These are phyloP conservation scores for Sitta carolinensis DNA, from an alignment of 2,797 vertebrate species.

Conservation along the genomic window DNA sequence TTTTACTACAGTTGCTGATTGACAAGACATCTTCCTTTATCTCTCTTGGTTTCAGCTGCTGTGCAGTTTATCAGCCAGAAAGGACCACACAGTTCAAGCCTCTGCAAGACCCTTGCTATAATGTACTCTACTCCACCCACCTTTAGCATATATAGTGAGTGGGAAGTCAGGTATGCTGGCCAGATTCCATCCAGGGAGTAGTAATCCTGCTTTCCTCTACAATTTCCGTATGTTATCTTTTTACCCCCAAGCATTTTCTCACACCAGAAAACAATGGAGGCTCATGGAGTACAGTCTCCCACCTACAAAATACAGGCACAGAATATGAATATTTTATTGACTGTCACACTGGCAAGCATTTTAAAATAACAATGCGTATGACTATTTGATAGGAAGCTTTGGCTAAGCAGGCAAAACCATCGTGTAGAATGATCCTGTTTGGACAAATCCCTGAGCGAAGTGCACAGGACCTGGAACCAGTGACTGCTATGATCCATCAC, in stretches of 20 bases:
- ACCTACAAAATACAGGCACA: not conserved
- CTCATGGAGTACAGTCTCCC: not conserved
- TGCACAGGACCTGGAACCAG: not conserved
- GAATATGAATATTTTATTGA: not conserved
- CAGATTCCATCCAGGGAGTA: not conserved
- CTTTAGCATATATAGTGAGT: not conserved
- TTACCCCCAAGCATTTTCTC: not conserved
- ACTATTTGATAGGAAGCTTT: not conserved
- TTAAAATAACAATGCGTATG: not conserved
- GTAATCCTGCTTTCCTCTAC: not conserved
- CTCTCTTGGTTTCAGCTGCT: not conserved
- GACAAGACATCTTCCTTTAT: not conserved
- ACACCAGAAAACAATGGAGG: not conserved
- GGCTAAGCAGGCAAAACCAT: not conserved
- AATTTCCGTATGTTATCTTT: not conserved
- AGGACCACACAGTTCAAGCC: not conserved
- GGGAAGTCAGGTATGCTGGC: not conserved
- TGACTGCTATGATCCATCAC: not conserved
- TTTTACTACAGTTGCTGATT: not conserved
- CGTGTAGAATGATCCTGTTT: rapidly evolving
- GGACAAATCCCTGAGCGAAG: not conserved
- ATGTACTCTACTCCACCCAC: no score
- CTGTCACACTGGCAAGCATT: rapidly evolving
- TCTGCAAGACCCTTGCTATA: not conserved
- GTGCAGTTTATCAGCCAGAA: not conserved